Base-by-base conservation (phyloP, 2,113 vertebrate species). In the Platysternon megacephalum region DNA sequence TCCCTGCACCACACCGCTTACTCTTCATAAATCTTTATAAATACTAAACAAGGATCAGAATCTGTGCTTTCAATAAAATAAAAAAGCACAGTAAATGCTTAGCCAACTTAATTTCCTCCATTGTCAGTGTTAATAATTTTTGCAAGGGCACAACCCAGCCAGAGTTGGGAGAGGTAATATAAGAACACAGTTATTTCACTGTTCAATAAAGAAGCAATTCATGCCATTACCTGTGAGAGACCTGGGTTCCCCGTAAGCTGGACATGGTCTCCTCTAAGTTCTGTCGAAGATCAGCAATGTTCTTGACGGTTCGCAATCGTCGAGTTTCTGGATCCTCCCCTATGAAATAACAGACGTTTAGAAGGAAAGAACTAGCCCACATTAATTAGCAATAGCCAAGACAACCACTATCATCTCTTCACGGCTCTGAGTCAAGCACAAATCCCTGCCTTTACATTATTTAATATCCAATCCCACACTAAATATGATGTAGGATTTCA, bases 241-340 rank as follows among this genome's bases (percentile, higher is more conserved):
- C 98, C 98, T 99, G 99, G 91, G 99, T 99, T 97, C 99, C 99
- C 92, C 99, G 97, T 79, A 99, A 96, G 46, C 99, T 99, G 90
- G 99, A 99, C 99, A 99, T 99, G 12, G 99, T 99, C 93, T 99
- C 99, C 96, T 99, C 99, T 96, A 99, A 92, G 96, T 99, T 99
- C 97, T 99, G 99, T 44, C 99, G 98, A 16, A 99, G 98, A 82
- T 99, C 99, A 1, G 99, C 99, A 0, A 99, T 99, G 98, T 99
- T 99, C 88, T 99, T 99, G 88, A 99, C 99, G 0, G 99, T 99
- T 56, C 99, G 98, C 79, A 99, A 80, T 3, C 99, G 96, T 91
- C 99, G 98, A 0, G 99, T 98, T 97, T 99, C 99, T 0, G 99
- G 98, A 88, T 99, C 99, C 97, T 99, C 99, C 72, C 98, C 99